Base-by-base conservation (phyloP, 2,113 vertebrate genomes). In the Engystomops pustulosus region DNA sequence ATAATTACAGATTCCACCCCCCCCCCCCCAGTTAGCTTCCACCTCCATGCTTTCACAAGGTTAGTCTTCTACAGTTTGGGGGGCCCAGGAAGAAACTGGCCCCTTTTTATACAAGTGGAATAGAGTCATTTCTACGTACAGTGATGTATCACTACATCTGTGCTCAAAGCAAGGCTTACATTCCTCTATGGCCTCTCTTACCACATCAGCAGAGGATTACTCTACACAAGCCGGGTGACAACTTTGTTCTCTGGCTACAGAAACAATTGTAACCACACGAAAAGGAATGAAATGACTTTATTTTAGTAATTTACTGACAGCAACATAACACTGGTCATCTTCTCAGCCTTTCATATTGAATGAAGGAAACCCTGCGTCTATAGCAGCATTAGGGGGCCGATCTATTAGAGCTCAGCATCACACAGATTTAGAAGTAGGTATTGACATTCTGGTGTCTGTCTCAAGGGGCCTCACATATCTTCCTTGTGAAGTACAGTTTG, bases 401-500 rank as follows among this genome's bases (percentile, higher is more conserved):
- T 32, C 45, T 17, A 75, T 53, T 32, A 32, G 20, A 32, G 23
- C 2, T 25, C 15, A 76, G 9, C 11, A 36, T 3, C 8, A 20
- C 3, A 53, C 15, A 11, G 30, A 27, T 49, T 17, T 32, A n/a
- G 38, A 38, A 47, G 17, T 17, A 79, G 38, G 44, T 20, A 45
- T 44, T 45, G 41, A 44, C 58, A 34, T 45, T 65, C 60, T 65
- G n/a, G 3, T 47, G 36, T 30, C 23, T 47, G 44, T 65, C 77
- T 47, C 58, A 30, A 6, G 77, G 36, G 69, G 23, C 69, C 44
- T 72, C 69, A 45, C 44, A 23, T 72, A 72, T 72, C 69, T 72
- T 44, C 69, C n/a, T 14, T 72, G 41, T 72, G 17, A 71, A 53
- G 36, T 27, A n/a, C 62, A 81, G 72, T 83, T 83, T 60, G 23